A percentile compares a stretch with the other conserved stretches of the same genome.
Evolutionary conservation across 1,140 invertebrate species (phyloP).

Genomic region (Drosophila truncata): DNA sequence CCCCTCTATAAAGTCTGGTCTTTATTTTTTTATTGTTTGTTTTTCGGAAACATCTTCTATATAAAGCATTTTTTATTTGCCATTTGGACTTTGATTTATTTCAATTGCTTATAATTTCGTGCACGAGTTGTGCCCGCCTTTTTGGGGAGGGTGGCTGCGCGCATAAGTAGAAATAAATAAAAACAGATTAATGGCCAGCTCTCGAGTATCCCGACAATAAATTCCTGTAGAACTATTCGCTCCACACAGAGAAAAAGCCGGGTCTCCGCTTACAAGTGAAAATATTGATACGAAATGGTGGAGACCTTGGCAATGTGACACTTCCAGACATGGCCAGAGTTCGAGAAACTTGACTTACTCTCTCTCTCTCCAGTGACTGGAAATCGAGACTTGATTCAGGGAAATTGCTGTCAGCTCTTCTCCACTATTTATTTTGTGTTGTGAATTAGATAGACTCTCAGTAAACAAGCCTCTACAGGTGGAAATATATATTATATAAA

Average conservation of each 20-base stretch:
- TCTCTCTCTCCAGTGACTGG: background rate
- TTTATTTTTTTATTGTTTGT: slow-evolving; percentile 5
- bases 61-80: slow-evolving; percentile 49
- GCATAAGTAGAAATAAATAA: slow-evolving; percentile 79
- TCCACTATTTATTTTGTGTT: background rate
- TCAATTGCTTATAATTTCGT: slow-evolving; percentile 80
- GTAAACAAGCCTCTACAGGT: background rate
- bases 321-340: background rate
- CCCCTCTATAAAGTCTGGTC: background rate
- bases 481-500: background rate
- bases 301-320: background rate
- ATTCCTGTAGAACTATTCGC: slow-evolving; percentile 45
- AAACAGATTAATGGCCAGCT: slow-evolving; percentile 73
- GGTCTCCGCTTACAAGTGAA: background rate
- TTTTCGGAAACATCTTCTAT: slow-evolving; percentile 1
- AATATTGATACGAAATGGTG: background rate
- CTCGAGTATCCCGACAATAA: slow-evolving; percentile 56
- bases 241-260: background rate
- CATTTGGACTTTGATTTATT: slow-evolving; percentile 80
- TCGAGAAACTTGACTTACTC: too few species aligned
- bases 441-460: background rate
- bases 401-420: background rate
- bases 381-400: background rate
- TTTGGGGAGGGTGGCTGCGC: background rate
- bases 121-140: slow-evolving; percentile 45